Percentiles rank a stretch among this genome's conserved stretches.
phyloP scores from a whole-genome alignment of 2,797 vertebrate genomes.

The Eospalax fontanierii region DNA sequence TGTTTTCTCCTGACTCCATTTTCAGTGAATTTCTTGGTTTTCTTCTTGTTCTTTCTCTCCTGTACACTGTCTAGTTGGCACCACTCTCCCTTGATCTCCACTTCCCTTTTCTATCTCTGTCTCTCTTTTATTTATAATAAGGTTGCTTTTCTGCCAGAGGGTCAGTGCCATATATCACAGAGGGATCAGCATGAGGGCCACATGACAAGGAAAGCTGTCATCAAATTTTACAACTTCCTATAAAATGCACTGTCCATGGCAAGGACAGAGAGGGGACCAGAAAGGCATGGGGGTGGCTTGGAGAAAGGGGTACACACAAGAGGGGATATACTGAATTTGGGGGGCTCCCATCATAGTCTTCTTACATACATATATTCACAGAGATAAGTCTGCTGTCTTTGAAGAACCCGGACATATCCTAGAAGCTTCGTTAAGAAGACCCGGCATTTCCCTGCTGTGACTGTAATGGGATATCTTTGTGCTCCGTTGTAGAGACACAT shows the following conservation, averaged over 20 bases:
- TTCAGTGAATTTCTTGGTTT: neutral
- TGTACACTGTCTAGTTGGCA: neutral
- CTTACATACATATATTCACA: neutral
- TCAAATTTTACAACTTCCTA: conserved; percentile 83
- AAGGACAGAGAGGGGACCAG: conserved; percentile 67
- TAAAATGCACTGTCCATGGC: conserved; percentile 65
- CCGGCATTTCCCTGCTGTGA: fast-evolving
- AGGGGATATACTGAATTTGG: neutral
- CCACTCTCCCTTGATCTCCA: neutral
- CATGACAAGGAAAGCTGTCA: conserved; percentile 76
- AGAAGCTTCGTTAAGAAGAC: neutral
- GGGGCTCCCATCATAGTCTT: neutral
- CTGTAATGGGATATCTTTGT: fast-evolving
- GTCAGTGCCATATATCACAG: conserved; percentile 30
- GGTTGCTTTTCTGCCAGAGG: neutral
- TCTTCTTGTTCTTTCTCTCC: conserved; percentile 37
- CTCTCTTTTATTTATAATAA: conserved; percentile 50
- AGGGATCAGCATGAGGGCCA: conserved; percentile 58
- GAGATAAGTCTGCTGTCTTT: neutral
- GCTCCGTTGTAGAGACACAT: neutral
- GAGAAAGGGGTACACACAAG: neutral
- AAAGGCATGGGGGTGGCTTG: neutral
- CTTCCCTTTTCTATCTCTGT: neutral
- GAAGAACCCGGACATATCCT: neutral
- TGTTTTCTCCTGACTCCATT: neutral